phyloP scores from a whole-genome alignment of 2,888 invertebrate species.

The Clanis bilineata region DNA sequence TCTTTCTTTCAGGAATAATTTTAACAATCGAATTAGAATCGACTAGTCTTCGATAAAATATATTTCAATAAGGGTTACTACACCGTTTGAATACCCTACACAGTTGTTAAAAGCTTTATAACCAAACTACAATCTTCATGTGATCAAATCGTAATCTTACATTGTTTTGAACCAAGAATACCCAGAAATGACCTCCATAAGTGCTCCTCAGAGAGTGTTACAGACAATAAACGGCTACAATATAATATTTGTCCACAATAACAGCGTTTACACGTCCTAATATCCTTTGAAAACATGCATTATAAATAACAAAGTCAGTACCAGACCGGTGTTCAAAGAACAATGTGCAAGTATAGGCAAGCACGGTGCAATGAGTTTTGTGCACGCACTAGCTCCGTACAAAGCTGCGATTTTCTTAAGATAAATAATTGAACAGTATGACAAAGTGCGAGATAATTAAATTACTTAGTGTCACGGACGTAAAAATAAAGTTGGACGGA shows the following conservation, averaged over 20 bases:
- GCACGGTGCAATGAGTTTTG: not conserved
- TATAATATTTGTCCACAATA: slow-evolving; percentile 7
- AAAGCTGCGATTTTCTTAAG: not conserved
- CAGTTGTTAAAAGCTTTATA: not conserved
- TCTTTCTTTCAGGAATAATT: no score
- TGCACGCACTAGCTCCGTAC: not conserved
- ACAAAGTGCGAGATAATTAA: no score
- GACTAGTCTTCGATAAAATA: no score
- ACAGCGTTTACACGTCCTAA: slow-evolving; percentile 13
- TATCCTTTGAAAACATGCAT: slow-evolving; percentile 6
- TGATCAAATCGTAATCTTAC: not conserved
- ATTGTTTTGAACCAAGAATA: not conserved
- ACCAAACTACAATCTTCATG: not conserved
- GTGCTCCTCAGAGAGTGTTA: not conserved
- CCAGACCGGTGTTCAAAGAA: slow-evolving; percentile 1
- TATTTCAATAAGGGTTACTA: no score
- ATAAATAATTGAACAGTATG: no score
- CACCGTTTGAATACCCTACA: not conserved
- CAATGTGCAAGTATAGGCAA: slow-evolving; percentile 11
- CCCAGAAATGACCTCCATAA: not conserved
- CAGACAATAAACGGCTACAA: not conserved
- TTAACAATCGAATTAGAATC: no score
- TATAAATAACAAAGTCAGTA: slow-evolving; percentile 4
- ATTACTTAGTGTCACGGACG: no score
- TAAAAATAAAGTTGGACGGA: no score